Evolutionary conservation across 1,140 invertebrate genomes (phyloP).

Genomic region (Phortica variegata): DNA sequence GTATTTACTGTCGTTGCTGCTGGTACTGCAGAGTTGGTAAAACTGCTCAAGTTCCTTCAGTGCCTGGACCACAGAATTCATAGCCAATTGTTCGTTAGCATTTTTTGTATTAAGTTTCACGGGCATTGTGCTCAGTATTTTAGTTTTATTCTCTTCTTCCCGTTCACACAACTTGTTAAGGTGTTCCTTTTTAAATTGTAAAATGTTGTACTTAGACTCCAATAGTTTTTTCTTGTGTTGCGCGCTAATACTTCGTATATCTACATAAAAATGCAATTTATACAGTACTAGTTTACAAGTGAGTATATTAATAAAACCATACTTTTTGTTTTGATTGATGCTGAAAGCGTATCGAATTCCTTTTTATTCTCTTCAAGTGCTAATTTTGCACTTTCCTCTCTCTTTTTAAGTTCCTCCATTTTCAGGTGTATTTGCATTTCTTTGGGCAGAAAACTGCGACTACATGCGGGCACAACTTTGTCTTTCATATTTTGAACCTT

Average conservation of each 20-base stretch:
- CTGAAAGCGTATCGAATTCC: conserved; percentile 27
- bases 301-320: not conserved
- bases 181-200: conserved; percentile 32
- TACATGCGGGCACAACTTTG: conserved; percentile 30
- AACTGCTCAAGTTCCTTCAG: conserved; percentile 39
- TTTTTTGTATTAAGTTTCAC: conserved; percentile 34
- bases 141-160: conserved; percentile 26
- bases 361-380: conserved; percentile 24
- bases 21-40: conserved; percentile 26
- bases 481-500: conserved; percentile 29
- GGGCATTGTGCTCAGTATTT: conserved; percentile 37
- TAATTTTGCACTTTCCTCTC: conserved; percentile 19
- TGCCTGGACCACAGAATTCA: conserved; percentile 34
- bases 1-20: conserved; percentile 12
- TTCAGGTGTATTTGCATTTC: conserved; percentile 36
- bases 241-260: conserved; percentile 36
- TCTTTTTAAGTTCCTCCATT: conserved; percentile 32
- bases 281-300: too few relatives aligned
- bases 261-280: conserved; percentile 14
- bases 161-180: conserved; percentile 25
- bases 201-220: conserved; percentile 24
- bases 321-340: conserved; percentile 43
- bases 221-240: conserved; percentile 29
- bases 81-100: conserved; percentile 34
- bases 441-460: conserved; percentile 32